Evolutionary conservation across 1,140 invertebrate genomes (phyloP).

Genomic region (Meloidogyne floridensis): DNA sequence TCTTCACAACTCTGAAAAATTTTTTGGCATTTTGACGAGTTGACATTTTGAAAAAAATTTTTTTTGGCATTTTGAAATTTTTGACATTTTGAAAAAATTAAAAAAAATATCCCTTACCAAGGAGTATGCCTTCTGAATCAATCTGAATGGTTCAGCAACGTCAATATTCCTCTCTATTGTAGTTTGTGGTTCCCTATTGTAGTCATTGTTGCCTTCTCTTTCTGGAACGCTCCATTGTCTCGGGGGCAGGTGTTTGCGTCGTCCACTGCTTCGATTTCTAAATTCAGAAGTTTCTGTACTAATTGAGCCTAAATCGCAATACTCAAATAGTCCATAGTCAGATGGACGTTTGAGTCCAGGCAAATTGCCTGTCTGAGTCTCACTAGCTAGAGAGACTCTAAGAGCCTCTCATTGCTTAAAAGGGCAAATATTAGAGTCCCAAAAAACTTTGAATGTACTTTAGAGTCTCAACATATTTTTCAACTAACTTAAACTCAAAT

Average conservation of each 20-base stretch:
- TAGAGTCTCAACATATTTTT: too few species aligned
- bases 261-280: neutral
- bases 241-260: conserved; percentile 12
- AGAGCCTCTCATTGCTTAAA: too few species aligned
- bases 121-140: conserved; percentile 17
- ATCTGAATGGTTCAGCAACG: conserved; percentile 5
- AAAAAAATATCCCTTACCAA: neutral
- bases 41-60: too few species aligned
- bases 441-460: too few species aligned
- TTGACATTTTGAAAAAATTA: neutral
- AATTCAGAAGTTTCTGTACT: neutral
- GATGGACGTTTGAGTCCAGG: too few species aligned
- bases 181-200: neutral
- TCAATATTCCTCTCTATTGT: neutral
- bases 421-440: too few species aligned
- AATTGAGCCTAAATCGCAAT: neutral
- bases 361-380: too few species aligned
- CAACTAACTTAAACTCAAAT: too few species aligned
- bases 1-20: conserved; percentile 6
- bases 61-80: too few species aligned
- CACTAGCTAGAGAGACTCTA: too few species aligned
- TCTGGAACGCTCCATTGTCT: conserved; percentile 14
- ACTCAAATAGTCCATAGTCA: too few species aligned
- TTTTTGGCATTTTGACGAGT: neutral
- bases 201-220: neutral